phyloP scores from a whole-genome alignment of 2,113 vertebrate species.

The Mobula hypostoma region DNA sequence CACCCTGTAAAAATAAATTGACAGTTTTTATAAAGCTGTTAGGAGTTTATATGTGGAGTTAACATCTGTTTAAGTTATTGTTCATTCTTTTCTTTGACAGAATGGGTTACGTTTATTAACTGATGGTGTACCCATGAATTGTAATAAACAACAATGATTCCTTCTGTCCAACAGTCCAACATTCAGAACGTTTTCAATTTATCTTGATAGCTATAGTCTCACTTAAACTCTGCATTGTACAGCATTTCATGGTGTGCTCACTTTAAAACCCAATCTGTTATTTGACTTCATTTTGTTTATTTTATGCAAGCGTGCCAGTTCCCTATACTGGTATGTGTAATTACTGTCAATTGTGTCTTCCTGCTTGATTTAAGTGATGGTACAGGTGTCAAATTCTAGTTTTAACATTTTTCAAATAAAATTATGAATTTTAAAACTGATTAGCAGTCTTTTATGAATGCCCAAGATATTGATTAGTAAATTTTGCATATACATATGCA shows the following conservation, averaged over 20 bases:
- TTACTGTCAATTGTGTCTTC: not conserved
- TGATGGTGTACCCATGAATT: not conserved
- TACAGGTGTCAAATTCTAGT: not conserved
- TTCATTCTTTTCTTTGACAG: not conserved
- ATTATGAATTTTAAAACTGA: not conserved
- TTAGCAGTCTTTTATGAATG: not conserved
- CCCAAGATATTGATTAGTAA: not conserved
- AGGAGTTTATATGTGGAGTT: not conserved
- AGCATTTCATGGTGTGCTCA: not conserved
- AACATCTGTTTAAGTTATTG: not conserved
- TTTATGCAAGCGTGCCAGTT: slow-evolving; percentile 3
- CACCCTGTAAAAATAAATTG: not conserved
- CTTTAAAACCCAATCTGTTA: not conserved
- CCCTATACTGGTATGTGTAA: too few relatives aligned
- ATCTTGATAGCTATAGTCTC: not conserved
- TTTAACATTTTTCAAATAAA: not conserved
- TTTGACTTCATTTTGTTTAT: not conserved
- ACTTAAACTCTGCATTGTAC: not conserved
- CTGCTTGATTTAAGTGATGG: not conserved
- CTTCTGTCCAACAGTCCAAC: not conserved
- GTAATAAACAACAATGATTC: not conserved
- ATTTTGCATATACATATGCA: not conserved
- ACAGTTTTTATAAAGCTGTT: not conserved
- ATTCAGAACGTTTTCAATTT: not conserved
- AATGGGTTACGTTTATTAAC: not conserved